Conservation (phyloP, 2,797 vertebrate species). For the Kryptopterus vitreolus region DNA sequence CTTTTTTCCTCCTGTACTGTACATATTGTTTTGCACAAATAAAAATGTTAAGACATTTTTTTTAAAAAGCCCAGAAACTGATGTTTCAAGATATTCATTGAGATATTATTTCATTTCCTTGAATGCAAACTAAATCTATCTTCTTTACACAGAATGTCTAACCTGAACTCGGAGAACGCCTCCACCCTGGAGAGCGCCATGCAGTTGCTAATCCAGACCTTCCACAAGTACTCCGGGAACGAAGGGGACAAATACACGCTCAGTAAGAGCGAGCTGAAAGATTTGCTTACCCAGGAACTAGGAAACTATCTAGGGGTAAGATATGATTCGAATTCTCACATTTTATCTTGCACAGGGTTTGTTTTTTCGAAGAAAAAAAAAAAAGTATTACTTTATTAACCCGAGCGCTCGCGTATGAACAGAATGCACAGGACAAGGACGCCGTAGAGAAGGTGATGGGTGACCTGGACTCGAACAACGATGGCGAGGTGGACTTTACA, state of each 20-base stretch:
- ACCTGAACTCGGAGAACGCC: constrained; percentile 68
- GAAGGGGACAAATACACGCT: constrained; percentile 81
- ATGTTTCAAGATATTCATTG: not conserved
- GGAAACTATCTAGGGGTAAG: constrained; percentile 79
- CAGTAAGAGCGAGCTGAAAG: constrained; percentile 75
- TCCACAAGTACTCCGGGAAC: constrained; percentile 81
- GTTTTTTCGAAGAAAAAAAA: not conserved
- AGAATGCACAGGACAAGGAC: constrained; percentile 80
- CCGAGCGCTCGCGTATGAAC: constrained; percentile 18
- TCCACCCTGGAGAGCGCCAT: constrained; percentile 79
- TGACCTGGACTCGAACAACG: constrained; percentile 78
- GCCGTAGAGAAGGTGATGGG: constrained; percentile 81
- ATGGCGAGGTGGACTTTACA: constrained; percentile 80
- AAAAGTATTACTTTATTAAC: not conserved
- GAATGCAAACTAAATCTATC: not conserved
- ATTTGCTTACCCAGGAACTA: constrained; percentile 75
- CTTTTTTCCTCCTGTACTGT: too few relatives aligned
- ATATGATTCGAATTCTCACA: not conserved
- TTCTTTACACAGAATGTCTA: constrained; percentile 68
- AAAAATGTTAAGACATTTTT: constrained; percentile 6
- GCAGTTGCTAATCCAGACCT: constrained; percentile 82
- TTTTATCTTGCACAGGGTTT: not conserved
- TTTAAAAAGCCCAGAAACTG: not conserved
- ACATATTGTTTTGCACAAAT: constrained; percentile 12
- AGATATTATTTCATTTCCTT: not conserved